These are phyloP conservation scores for Cyanoramphus novaezelandiae DNA, from an alignment of 2,113 vertebrate genomes.

Conservation along the genomic window DNA sequence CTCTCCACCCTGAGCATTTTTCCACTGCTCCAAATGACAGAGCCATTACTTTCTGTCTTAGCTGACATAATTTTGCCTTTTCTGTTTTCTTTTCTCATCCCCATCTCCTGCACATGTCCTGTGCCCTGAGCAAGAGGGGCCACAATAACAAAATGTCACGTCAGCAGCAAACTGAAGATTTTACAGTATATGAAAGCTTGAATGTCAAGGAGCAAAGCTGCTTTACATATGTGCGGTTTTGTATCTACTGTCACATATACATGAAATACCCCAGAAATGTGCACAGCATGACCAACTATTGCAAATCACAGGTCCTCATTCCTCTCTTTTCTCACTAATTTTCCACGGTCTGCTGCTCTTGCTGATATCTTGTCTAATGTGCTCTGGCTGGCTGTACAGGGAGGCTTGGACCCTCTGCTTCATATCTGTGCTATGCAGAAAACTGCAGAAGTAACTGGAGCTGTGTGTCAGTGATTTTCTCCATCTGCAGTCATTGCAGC, in stretches of 20 bases:
- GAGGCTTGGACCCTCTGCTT: neutral
- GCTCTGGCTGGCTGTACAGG: neutral
- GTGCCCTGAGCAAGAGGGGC: neutral
- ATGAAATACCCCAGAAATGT: constrained; percentile 7
- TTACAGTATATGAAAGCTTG: neutral
- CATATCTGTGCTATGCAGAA: neutral
- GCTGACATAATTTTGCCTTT: neutral
- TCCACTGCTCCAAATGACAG: rapidly evolving
- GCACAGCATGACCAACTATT: neutral
- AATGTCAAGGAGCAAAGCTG: neutral
- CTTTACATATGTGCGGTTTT: neutral
- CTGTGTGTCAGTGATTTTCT: neutral
- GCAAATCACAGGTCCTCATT: neutral
- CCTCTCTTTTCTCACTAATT: neutral
- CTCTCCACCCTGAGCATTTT: neutral
- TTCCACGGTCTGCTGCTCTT: constrained; percentile 4
- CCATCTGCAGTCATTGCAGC: neutral
- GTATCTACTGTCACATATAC: neutral
- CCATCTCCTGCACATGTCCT: neutral
- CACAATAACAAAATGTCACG: neutral
- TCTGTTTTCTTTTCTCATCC: neutral
- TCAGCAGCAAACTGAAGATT: neutral
- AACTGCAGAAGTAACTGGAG: neutral
- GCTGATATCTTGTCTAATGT: neutral
- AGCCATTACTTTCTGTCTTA: neutral